These are phyloP conservation scores for Lysandra bellargus DNA, from an alignment of 2,888 invertebrate species.

Conservation along the genomic window DNA sequence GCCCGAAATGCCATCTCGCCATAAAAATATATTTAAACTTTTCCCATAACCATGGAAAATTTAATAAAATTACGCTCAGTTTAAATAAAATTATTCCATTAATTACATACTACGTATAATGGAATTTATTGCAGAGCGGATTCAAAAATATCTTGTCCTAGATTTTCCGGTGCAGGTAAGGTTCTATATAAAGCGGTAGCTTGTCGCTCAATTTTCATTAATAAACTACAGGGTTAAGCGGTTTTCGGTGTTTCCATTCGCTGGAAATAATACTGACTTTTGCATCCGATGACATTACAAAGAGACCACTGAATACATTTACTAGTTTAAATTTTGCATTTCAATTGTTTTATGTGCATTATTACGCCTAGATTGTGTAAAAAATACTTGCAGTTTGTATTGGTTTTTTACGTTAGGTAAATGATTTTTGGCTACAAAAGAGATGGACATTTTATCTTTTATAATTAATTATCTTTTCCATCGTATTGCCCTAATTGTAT, in stretches of 20 bases:
- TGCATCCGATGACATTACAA: slow-evolving; percentile 38
- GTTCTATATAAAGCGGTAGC: slow-evolving; percentile 63
- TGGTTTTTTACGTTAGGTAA: background rate
- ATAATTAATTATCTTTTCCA: no score
- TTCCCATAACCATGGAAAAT: background rate
- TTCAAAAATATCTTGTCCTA: slow-evolving; percentile 69
- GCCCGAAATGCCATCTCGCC: background rate
- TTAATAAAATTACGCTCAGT: background rate
- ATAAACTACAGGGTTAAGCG: slow-evolving; percentile 74
- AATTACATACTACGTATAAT: background rate
- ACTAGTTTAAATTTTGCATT: background rate
- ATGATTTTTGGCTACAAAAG: background rate
- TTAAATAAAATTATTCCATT: background rate
- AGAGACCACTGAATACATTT: slow-evolving; percentile 37
- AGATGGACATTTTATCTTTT: no score
- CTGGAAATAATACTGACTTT: slow-evolving; percentile 57
- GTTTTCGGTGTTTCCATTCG: slow-evolving; percentile 69
- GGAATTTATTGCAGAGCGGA: slow-evolving; percentile 30
- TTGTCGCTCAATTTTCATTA: slow-evolving; percentile 80
- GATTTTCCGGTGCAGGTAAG: slow-evolving; percentile 55
- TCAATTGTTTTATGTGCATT: background rate
- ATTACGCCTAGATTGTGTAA: background rate
- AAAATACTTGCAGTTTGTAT: background rate
- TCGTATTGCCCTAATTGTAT: no score
- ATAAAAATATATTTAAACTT: background rate